These are phyloP conservation scores for Lycaena phlaeas DNA, from an alignment of 2,888 invertebrate species.

Conservation along the genomic window DNA sequence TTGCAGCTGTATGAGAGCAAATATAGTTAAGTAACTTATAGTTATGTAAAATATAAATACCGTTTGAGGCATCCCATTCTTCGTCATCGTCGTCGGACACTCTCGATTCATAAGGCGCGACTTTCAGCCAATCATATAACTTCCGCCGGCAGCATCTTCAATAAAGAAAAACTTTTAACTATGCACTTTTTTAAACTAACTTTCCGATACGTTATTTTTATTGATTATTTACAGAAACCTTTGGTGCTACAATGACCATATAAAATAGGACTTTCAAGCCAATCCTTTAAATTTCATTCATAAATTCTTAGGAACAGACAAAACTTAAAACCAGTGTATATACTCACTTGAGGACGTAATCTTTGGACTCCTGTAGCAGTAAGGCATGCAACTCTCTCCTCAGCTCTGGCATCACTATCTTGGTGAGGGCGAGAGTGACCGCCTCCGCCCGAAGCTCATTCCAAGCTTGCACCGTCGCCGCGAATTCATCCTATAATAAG, in stretches of 20 bases:
- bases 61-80: conserved; percentile 88
- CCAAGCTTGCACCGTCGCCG: conserved; percentile 95
- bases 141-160: conserved; percentile 83
- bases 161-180: too few species aligned
- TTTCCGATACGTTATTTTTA: background rate
- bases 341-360: conserved; percentile 80
- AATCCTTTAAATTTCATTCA: too few species aligned
- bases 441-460: conserved; percentile 91
- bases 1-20: too few species aligned
- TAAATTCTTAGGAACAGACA: too few species aligned
- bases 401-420: conserved; percentile 92
- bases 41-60: conserved; percentile 26
- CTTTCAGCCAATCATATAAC: conserved; percentile 90
- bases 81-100: conserved; percentile 88
- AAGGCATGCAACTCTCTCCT: conserved; percentile 87
- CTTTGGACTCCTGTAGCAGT: conserved; percentile 89
- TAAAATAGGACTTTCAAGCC: too few species aligned
- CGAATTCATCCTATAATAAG: conserved; percentile 87
- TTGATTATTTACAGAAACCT: too few species aligned
- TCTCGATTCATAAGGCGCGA: conserved; percentile 83
- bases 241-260: too few species aligned
- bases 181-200: too few species aligned
- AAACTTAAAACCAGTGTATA: too few species aligned
- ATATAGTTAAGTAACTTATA: too few species aligned
- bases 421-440: conserved; percentile 88